These are phyloP conservation scores for Agapetus fuscipes DNA, from an alignment of 2,888 invertebrate genomes.

Conservation along the genomic window DNA sequence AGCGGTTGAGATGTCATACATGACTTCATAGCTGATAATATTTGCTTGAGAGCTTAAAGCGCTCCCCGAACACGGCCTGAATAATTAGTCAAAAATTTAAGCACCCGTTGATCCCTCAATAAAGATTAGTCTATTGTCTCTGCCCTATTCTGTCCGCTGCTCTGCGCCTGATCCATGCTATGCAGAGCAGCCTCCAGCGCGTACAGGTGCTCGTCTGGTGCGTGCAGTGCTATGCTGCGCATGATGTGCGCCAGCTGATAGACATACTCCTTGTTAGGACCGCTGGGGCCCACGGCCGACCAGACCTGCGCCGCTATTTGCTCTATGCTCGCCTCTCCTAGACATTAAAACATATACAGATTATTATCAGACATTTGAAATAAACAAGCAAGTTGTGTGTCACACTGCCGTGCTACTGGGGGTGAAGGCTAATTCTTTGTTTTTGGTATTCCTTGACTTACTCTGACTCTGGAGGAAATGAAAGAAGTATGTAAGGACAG, in stretches of 20 bases:
- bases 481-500: no score
- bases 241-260: constrained; percentile 74
- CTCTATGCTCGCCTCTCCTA: constrained; percentile 65
- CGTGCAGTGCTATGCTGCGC: constrained; percentile 61
- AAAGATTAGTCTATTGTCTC: no score
- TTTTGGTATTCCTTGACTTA: no score
- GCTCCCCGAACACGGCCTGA: no score
- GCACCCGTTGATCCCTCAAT: no score
- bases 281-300: constrained; percentile 70
- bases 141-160: no score
- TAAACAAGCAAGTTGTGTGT: neutral
- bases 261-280: constrained; percentile 85
- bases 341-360: no score
- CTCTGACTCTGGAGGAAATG: no score
- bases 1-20: no score
- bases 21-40: no score
- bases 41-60: no score
- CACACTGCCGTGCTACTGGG: constrained; percentile 1
- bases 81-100: no score
- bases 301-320: constrained; percentile 74
- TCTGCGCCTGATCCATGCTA: constrained; percentile 26
- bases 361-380: constrained; percentile 3
- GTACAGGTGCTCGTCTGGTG: constrained; percentile 68
- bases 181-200: constrained; percentile 55
- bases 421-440: neutral